A percentile compares a stretch with the other conserved stretches of the same genome.
These are phyloP conservation scores for Hydrotaea cyrtoneurina DNA, from an alignment of 2,888 invertebrate genomes.

Conservation along the genomic window DNA sequence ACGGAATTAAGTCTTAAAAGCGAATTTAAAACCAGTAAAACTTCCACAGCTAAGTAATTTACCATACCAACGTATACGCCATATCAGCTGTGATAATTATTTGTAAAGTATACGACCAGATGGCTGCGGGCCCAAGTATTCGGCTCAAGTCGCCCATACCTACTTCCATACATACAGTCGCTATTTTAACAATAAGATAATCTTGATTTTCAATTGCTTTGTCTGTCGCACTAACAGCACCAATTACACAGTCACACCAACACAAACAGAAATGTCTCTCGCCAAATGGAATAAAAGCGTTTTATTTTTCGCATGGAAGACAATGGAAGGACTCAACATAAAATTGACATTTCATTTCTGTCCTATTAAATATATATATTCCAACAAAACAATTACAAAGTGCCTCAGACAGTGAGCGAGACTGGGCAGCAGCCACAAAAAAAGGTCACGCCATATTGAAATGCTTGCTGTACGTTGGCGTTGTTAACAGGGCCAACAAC, in stretches of 20 bases:
- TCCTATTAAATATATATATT: constrained; percentile 20
- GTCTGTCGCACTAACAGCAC: neutral
- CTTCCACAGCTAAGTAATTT: neutral
- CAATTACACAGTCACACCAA: neutral
- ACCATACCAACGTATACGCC: constrained; percentile 32
- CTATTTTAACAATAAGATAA: constrained; percentile 19
- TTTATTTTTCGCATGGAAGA: neutral
- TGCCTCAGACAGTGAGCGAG: neutral
- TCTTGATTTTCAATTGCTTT: constrained; percentile 19
- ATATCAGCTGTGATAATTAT: constrained; percentile 23
- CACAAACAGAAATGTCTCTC: neutral
- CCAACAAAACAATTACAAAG: constrained; percentile 25
- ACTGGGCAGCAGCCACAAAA: no score
- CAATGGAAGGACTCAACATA: constrained; percentile 14
- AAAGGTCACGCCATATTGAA: constrained; percentile 35
- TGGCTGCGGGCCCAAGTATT: neutral
- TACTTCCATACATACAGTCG: neutral
- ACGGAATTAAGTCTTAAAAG: neutral
- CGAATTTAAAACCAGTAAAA: no score
- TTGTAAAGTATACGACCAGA: constrained; percentile 47
- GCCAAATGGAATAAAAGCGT: neutral
- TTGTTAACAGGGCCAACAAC: neutral
- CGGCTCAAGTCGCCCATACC: neutral
- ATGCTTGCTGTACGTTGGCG: constrained; percentile 7
- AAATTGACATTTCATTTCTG: constrained; percentile 38